Evolutionary conservation across 2,888 invertebrate genomes (phyloP).

Genomic region (Parasteatoda lunata): DNA sequence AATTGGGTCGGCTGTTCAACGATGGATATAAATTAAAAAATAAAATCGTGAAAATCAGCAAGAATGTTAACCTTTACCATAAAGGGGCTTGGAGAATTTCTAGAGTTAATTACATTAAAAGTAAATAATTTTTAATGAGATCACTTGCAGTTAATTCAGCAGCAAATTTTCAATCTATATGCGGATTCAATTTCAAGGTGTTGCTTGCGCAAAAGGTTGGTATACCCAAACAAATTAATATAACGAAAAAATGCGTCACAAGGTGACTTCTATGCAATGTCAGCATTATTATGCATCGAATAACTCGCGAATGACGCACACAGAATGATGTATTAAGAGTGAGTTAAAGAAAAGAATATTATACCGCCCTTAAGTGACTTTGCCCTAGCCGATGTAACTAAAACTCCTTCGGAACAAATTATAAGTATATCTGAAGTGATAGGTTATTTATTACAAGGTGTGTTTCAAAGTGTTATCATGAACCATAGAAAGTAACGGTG

Average conservation of each 20-base stretch:
- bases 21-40: too few species aligned
- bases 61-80: too few species aligned
- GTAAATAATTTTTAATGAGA: too few species aligned
- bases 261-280: background rate
- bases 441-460: constrained; percentile 62
- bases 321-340: background rate
- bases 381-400: background rate
- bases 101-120: too few species aligned
- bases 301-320: background rate
- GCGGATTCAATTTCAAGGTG: too few species aligned
- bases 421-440: constrained; percentile 23
- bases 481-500: constrained; percentile 57
- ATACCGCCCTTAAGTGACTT: background rate
- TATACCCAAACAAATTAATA: too few species aligned
- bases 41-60: too few species aligned
- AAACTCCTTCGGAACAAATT: constrained; percentile 43
- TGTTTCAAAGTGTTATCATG: constrained; percentile 32
- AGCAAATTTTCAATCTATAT: too few species aligned
- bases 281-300: background rate
- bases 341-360: background rate
- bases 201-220: too few species aligned
- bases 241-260: background rate
- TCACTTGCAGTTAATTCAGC: too few species aligned
- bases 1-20: too few species aligned
- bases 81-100: too few species aligned